Base-by-base conservation (phyloP, 2,888 invertebrate species). In the Caenorhabditis sp. region DNA sequence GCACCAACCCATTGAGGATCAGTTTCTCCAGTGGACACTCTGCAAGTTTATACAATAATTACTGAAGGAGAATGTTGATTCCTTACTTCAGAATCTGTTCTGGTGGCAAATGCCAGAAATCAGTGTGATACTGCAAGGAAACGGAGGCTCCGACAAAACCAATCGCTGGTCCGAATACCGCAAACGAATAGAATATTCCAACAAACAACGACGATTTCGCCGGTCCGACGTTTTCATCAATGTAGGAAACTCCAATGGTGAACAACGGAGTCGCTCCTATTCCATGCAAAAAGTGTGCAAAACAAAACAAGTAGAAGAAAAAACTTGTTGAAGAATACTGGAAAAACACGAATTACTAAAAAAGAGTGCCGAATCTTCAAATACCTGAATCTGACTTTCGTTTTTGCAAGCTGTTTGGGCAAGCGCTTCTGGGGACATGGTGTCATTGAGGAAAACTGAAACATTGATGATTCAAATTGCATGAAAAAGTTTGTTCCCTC, bases 221-320 rank as follows among this genome's bases (percentile, higher is more conserved):
- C 4, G 88, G 84, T 35, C 87, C 86, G n/a, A 96, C 95, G 92
- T 96, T 96, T 92, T 96, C 96, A 92, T 97, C 96, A 84, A 96
- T 94, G 92, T 95, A 96, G 0, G 96, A 95, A 81, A 96, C 95
- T 32, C 96, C 96, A 61, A 97, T 94, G 0, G 96, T 96, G 92
- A 95, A 96, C 78, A 97, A 94, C 0, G 96, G 96, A 0, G 96
- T 94, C 0, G 96, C 95, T 32, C 96, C 96, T 0, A 95, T 95
- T 40, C 96, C 96, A 92, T 96, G 96, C 72, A 97, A 93, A 83
- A 96, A 94, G 92, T 96, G 96, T 0, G 95, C 96, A 40, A 94
- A 91, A 88, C 96, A 94, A 92, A 97, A 96, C 87, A 96, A 92
- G 83, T 89, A 84, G 60, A 89, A 86, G 78, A 90, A 91, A 11